These are phyloP conservation scores for Macrobrachium rosenbergii DNA, from an alignment of 1,140 invertebrate species.

Conservation along the genomic window DNA sequence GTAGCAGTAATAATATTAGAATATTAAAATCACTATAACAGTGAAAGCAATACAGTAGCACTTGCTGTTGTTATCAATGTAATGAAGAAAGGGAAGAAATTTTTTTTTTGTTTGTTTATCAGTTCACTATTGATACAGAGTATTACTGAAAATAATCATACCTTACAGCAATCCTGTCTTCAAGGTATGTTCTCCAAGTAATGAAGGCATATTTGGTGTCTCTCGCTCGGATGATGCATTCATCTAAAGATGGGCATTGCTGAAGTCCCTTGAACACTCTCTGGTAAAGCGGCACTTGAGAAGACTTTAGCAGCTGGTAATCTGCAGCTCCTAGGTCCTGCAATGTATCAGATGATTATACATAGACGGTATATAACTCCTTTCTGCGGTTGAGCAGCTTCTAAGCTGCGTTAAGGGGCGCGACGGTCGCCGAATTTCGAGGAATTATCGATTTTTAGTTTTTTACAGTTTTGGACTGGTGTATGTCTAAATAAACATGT, in stretches of 20 bases:
- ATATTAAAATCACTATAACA: neutral
- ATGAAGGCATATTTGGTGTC: slow-evolving; percentile 64
- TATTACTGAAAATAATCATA: neutral
- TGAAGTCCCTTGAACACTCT: slow-evolving; percentile 46
- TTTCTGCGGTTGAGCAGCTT: neutral
- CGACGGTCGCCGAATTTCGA: too few relatives aligned
- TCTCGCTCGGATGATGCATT: slow-evolving; percentile 33
- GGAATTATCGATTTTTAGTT: too few relatives aligned
- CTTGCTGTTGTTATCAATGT: too few relatives aligned
- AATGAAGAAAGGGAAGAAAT: too few relatives aligned
- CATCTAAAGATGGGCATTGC: slow-evolving; percentile 47
- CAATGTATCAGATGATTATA: neutral
- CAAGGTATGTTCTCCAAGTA: slow-evolving; percentile 61
- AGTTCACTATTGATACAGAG: too few relatives aligned
- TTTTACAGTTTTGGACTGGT: too few relatives aligned
- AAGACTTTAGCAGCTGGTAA: slow-evolving; percentile 60
- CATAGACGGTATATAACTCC: neutral
- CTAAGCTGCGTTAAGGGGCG: too few relatives aligned
- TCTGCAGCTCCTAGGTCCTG: slow-evolving; percentile 61
- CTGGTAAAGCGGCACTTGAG: slow-evolving; percentile 57
- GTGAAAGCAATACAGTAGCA: too few relatives aligned
- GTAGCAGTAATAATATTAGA: neutral
- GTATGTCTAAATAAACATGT: too few relatives aligned
- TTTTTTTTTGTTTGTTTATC: too few relatives aligned
- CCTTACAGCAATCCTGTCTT: slow-evolving; percentile 60